These are phyloP conservation scores for Platanista minor DNA, from an alignment of 2,113 vertebrate genomes.

Conservation along the genomic window DNA sequence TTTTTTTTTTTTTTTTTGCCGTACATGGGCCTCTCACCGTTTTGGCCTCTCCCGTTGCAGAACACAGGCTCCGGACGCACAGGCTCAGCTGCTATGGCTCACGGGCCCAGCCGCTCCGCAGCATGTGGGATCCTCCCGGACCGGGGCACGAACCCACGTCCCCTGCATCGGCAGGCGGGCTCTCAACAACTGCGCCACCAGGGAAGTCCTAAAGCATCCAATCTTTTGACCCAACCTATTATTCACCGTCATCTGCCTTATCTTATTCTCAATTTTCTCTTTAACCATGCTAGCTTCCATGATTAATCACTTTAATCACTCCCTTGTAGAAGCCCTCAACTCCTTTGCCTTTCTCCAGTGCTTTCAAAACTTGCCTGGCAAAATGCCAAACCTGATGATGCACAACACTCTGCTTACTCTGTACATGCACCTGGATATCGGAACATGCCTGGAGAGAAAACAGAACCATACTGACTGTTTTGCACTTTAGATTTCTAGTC, in stretches of 20 bases:
- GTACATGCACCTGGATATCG: background rate
- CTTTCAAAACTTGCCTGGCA: constrained; percentile 32
- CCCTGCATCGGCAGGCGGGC: too few species aligned
- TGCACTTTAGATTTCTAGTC: constrained; percentile 19
- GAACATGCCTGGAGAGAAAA: background rate
- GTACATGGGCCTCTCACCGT: too few species aligned
- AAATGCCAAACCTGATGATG: constrained; percentile 30
- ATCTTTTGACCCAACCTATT: constrained; percentile 24
- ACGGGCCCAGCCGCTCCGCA: too few species aligned
- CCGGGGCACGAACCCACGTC: too few species aligned
- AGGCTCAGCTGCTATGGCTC: too few species aligned
- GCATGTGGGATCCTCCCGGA: too few species aligned
- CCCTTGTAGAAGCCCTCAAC: background rate
- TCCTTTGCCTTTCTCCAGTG: background rate
- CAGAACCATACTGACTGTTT: background rate
- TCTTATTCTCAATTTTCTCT: constrained; percentile 39
- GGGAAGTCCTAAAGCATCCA: constrained; percentile 22
- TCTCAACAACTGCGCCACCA: too few species aligned
- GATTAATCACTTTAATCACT: constrained; percentile 53
- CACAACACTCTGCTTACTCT: constrained; percentile 27
- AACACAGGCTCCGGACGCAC: too few species aligned
- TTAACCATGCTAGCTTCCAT: background rate
- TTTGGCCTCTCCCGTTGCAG: too few species aligned
- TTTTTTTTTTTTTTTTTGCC: too few species aligned
- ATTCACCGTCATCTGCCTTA: constrained; percentile 52